phyloP scores from a whole-genome alignment of 1,140 invertebrate genomes.

The Hylaeus volcanicus region DNA sequence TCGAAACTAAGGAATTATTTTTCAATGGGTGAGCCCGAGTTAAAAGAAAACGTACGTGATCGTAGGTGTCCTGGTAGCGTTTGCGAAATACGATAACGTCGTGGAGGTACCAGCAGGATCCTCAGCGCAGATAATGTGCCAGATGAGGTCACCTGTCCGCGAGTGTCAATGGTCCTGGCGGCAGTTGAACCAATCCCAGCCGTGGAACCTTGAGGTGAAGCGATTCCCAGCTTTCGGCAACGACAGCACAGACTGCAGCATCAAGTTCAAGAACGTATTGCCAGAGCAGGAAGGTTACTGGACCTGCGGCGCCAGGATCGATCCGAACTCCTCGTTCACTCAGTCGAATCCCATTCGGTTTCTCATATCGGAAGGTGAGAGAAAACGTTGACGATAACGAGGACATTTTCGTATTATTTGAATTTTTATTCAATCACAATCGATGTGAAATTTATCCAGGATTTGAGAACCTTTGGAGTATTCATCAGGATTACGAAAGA shows the following conservation, averaged over 20 bases:
- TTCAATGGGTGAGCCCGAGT: no score
- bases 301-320: constrained; percentile 75
- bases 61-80: constrained; percentile 46
- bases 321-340: constrained; percentile 69
- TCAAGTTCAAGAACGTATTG: constrained; percentile 75
- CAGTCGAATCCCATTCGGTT: constrained; percentile 71
- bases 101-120: constrained; percentile 73
- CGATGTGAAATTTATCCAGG: no score
- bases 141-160: constrained; percentile 68
- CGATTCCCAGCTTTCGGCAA: constrained; percentile 76
- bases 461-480: no score
- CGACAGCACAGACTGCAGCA: constrained; percentile 75
- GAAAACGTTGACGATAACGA: no score
- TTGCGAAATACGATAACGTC: constrained; percentile 59
- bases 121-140: constrained; percentile 73
- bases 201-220: constrained; percentile 76
- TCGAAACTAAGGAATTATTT: no score
- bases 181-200: constrained; percentile 74
- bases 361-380: constrained; percentile 76
- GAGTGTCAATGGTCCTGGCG: constrained; percentile 80
- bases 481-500: no score
- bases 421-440: no score
- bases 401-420: no score
- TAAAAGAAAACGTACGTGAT: neutral
- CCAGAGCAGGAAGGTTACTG: constrained; percentile 78